phyloP scores from a whole-genome alignment of 2,888 invertebrate genomes.

The Apotomis turbidana region DNA sequence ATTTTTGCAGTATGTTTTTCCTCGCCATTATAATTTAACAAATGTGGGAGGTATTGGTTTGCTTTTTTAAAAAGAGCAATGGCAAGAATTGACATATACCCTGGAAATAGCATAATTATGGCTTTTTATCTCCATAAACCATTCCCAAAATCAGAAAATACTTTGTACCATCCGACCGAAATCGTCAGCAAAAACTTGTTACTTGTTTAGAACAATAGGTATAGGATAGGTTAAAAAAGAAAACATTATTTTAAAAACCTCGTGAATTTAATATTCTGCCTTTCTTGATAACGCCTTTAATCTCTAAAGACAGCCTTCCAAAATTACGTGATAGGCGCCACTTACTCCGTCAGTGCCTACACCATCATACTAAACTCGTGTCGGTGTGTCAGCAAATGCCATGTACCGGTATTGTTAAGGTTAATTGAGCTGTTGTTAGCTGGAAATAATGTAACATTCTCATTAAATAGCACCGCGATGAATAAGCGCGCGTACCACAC shows the following conservation, averaged over 20 bases:
- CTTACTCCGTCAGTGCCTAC: conserved; percentile 30
- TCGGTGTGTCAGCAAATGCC: conserved; percentile 36
- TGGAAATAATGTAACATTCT: conserved; percentile 40
- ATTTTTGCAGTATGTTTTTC: neutral
- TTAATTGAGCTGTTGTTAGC: conserved; percentile 42
- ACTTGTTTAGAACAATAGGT: no score
- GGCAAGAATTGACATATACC: no score
- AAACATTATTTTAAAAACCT: no score
- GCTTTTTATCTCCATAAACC: no score
- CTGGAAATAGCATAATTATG: no score
- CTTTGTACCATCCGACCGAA: no score
- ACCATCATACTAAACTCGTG: conserved; percentile 21
- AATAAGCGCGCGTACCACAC: conserved; percentile 32
- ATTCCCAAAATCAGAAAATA: no score
- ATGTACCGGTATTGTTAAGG: conserved; percentile 38
- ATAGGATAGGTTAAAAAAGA: no score
- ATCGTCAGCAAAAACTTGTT: no score
- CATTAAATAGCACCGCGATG: conserved; percentile 39
- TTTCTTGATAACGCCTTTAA: neutral
- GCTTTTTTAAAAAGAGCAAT: no score
- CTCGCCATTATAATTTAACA: no score
- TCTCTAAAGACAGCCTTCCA: conserved; percentile 9
- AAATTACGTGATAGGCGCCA: conserved; percentile 20
- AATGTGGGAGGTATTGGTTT: no score
- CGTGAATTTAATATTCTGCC: neutral